These are phyloP conservation scores for Macrosiphum euphorbiae DNA, from an alignment of 2,888 invertebrate species.

Conservation along the genomic window DNA sequence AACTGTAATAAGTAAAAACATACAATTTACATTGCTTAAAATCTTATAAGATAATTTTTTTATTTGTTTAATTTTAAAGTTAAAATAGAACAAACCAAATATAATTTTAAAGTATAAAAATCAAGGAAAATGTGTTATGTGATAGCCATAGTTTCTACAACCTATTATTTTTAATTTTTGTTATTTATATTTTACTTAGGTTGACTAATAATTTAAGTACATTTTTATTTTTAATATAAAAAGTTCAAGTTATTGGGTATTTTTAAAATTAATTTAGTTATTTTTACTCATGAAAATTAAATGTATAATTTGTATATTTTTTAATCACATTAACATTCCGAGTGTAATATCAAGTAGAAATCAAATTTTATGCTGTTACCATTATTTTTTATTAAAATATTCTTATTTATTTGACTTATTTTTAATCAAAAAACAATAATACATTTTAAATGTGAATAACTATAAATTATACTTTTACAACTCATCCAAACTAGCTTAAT, in stretches of 20 bases:
- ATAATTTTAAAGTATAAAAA: constrained; percentile 21
- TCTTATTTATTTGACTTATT: background rate
- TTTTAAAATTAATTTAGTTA: background rate
- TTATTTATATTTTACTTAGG: background rate
- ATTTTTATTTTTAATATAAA: background rate
- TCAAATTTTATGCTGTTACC: constrained; percentile 21
- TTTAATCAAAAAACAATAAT: constrained; percentile 3
- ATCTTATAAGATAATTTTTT: background rate
- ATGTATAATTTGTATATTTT: background rate
- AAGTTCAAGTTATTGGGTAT: background rate
- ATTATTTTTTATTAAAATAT: background rate
- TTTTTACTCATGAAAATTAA: background rate
- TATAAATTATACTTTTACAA: background rate
- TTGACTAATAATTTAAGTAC: background rate
- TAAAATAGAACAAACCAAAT: constrained; percentile 10
- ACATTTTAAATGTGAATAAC: constrained; percentile 16
- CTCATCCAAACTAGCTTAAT: background rate
- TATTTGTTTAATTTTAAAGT: constrained; percentile 19
- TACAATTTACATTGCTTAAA: background rate
- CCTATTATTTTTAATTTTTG: constrained; percentile 7
- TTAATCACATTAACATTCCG: constrained; percentile 27
- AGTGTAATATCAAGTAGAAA: background rate
- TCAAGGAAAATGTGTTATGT: background rate
- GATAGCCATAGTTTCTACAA: constrained; percentile 27
- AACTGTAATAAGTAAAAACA: background rate